A percentile compares a stretch with the other conserved stretches of the same genome.
phyloP scores from a whole-genome alignment of 1,140 invertebrate species.

The Hycleus cichorii region DNA sequence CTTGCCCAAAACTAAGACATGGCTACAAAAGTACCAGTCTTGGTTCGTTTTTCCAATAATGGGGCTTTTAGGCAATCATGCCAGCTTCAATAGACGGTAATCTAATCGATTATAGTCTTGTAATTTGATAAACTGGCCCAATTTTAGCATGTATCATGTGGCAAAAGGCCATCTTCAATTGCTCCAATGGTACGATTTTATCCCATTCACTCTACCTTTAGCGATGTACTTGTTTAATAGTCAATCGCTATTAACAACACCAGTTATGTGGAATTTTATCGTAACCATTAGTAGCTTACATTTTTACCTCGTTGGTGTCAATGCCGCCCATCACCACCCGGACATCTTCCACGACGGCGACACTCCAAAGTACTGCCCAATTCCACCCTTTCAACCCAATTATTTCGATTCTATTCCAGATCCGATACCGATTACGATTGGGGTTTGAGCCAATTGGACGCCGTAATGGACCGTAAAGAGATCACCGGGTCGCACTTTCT shows the following conservation, averaged over 20 bases:
- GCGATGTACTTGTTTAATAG: constrained; percentile 45
- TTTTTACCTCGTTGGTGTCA: constrained; percentile 57
- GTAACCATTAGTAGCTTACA: constrained; percentile 50
- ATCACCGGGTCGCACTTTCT: constrained; percentile 62
- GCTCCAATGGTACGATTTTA: constrained; percentile 34
- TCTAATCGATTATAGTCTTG: neutral
- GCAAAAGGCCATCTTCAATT: constrained; percentile 8
- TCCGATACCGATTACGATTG: constrained; percentile 49
- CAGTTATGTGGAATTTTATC: constrained; percentile 54
- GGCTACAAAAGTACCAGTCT: constrained; percentile 41
- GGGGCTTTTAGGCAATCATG: constrained; percentile 42
- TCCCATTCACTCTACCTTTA: constrained; percentile 48
- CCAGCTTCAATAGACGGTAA: constrained; percentile 45
- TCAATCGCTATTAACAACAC: constrained; percentile 32
- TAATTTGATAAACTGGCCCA: neutral
- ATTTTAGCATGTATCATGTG: constrained; percentile 15
- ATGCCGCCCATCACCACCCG: constrained; percentile 72
- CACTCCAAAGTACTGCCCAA: constrained; percentile 43
- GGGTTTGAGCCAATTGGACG: constrained; percentile 70
- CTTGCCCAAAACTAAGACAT: constrained; percentile 49
- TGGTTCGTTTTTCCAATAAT: constrained; percentile 46
- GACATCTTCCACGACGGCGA: constrained; percentile 76
- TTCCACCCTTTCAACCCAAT: neutral
- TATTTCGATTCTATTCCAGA: neutral
- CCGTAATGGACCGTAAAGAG: constrained; percentile 63